Conservation (phyloP, 2,113 vertebrate genomes). For the Sphyrna mokarran region DNA sequence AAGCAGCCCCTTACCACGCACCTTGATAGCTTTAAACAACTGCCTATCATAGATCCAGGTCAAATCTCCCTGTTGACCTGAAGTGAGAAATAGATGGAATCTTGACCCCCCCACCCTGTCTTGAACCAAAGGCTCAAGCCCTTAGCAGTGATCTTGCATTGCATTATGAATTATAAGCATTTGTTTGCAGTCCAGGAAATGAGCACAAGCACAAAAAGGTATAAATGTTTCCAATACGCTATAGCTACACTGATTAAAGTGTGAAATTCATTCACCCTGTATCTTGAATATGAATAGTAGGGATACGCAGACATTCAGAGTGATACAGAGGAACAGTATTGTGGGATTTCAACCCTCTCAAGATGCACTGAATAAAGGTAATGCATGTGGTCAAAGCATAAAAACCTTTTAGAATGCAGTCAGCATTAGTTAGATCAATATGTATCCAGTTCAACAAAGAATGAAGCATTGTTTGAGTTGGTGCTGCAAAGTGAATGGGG, state of each 20-base stretch:
- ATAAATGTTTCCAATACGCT: not conserved
- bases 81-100: not conserved
- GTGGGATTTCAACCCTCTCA: not conserved
- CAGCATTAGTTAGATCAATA: not conserved
- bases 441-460: not conserved
- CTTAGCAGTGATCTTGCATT: not conserved
- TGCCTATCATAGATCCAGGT: not conserved
- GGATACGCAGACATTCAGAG: not conserved
- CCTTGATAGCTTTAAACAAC: not conserved
- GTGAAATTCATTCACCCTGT: not conserved
- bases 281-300: not conserved
- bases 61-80: not conserved
- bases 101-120: not conserved
- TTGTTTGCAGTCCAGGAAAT: not conserved
- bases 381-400: not conserved
- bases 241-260: not conserved
- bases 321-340: not conserved
- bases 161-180: not conserved
- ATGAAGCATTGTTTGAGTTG: not conserved
- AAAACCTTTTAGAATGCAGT: not conserved
- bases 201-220: not conserved
- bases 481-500: not conserved
- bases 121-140: not conserved
- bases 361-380: not conserved
- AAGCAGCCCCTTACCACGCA: not conserved